Evolutionary conservation across 1,140 invertebrate genomes (phyloP).

Genomic region (Pseudomyrmex dendroicus): DNA sequence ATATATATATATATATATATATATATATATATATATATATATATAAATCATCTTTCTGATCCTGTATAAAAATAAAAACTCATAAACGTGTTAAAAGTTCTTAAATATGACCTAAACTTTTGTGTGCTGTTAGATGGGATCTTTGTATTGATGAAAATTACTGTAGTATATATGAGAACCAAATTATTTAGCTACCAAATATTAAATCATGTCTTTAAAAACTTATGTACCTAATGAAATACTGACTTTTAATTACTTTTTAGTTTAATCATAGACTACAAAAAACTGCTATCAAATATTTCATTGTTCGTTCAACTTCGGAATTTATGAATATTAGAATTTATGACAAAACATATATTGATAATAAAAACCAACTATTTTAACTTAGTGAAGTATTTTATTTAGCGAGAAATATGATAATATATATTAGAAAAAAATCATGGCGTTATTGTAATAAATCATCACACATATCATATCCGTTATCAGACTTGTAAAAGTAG

Average conservation of each 20-base stretch:
- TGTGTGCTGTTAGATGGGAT: slow-evolving; percentile 9
- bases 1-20: not conserved
- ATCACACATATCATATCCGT: slow-evolving; percentile 31
- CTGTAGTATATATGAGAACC: slow-evolving; percentile 34
- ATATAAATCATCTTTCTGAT: slow-evolving; percentile 9
- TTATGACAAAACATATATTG: slow-evolving; percentile 39
- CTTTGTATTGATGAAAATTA: slow-evolving; percentile 46
- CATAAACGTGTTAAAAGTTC: slow-evolving; percentile 38
- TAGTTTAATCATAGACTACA: slow-evolving; percentile 24
- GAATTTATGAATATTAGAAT: slow-evolving; percentile 29
- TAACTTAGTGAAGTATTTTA: slow-evolving; percentile 63
- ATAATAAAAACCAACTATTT: slow-evolving; percentile 62
- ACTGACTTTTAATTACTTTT: slow-evolving; percentile 16
- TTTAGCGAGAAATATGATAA: slow-evolving; percentile 24
- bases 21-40: not conserved
- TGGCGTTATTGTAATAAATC: slow-evolving; percentile 38
- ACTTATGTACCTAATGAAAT: not conserved
- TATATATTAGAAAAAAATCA: slow-evolving; percentile 17
- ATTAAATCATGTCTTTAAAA: slow-evolving; percentile 62
- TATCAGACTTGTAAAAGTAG: slow-evolving; percentile 28
- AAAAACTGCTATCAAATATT: slow-evolving; percentile 21
- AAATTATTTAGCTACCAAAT: slow-evolving; percentile 39
- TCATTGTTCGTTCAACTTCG: slow-evolving; percentile 1
- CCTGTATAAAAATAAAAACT: slow-evolving; percentile 40
- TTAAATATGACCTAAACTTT: slow-evolving; percentile 38